Evolutionary conservation across 2,888 invertebrate genomes (phyloP), one percentile per base, ranked within the genome.

Genomic region (Crossocerus cetratus): DNA sequence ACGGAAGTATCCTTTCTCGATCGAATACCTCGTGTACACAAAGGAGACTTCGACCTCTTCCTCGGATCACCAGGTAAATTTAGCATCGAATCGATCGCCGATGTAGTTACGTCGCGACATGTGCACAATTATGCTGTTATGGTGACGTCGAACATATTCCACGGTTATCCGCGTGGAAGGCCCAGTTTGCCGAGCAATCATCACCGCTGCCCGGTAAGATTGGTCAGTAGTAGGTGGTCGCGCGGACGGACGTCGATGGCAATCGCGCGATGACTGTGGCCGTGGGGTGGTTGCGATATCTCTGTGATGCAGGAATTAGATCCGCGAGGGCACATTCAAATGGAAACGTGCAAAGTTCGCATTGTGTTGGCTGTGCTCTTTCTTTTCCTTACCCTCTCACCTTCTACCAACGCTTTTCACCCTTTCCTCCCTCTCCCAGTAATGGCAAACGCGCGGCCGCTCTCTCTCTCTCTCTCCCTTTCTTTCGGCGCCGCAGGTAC

Each of bases 271-370:
- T 5, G 21, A 58, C 44, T 42, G 58, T 42, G 54, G 42, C 23
- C 14, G n/a, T 43, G 14, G 16, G 20, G 5, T 8, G 42, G 11
- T 67, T 58, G 58, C 43, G 23, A 43, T 57, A 16, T 44, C 54
- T 44, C 54, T 44, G 53, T 16, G n/a, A 18, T 55, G 54, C 63
- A 53, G 58, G n/a, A 43, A 43, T 43, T 49, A 43, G 61, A 49
- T 49, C n/a, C 21, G 65, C 45, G 54, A 21, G 59, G 67, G 54
- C 70, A 73, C 74, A 69, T 80, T 74, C 65, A 78, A 80, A 78
- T 77, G 74, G 78, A 73, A 80, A 82, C 74, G 73, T 65, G 72
- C 63, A 60, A 74, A 80, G 64, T 78, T 74, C 72, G 68, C 74
- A 77, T 78, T 76, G 78, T 74, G 71, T 66, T 73, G 62, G 67